Evolutionary conservation across 2,797 vertebrate species (phyloP).

Genomic region (Microhierax caerulescens): DNA sequence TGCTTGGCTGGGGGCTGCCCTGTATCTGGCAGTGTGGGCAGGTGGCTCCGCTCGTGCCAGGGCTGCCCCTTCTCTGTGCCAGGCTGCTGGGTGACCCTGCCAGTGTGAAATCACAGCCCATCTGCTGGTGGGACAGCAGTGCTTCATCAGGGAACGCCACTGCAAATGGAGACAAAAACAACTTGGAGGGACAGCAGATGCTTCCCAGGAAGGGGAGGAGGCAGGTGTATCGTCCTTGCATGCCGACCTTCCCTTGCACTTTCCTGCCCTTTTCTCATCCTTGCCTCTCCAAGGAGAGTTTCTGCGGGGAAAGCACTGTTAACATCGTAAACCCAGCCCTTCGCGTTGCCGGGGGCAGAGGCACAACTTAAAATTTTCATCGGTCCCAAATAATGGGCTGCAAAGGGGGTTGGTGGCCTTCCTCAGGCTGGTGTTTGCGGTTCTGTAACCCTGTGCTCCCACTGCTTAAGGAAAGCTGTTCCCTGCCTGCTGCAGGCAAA

Average conservation of each 20-base stretch:
- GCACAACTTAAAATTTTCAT: neutral
- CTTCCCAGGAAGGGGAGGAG: neutral
- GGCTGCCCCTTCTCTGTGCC: neutral
- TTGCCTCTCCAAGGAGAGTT: neutral
- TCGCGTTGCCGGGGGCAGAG: neutral
- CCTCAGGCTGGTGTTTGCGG: fast-evolving
- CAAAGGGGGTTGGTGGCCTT: neutral
- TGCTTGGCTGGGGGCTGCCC: neutral
- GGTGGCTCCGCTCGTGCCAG: neutral
- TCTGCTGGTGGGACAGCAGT: neutral
- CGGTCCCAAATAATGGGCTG: neutral
- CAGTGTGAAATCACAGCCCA: neutral
- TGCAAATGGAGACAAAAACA: neutral
- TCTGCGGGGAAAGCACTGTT: neutral
- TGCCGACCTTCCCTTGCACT: neutral
- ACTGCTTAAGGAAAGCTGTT: neutral
- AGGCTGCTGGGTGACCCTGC: neutral
- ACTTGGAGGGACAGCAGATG: neutral
- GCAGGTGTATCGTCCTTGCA: fast-evolving
- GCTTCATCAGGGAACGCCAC: fast-evolving
- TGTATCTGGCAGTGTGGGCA: fast-evolving
- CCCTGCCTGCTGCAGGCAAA: neutral
- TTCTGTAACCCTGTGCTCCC: neutral
- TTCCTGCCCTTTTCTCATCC: neutral
- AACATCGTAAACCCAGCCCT: neutral